A percentile compares a stretch with the other conserved stretches of the same genome.
Conservation (phyloP, 2,888 invertebrate species). For the Papilio demoleus region DNA sequence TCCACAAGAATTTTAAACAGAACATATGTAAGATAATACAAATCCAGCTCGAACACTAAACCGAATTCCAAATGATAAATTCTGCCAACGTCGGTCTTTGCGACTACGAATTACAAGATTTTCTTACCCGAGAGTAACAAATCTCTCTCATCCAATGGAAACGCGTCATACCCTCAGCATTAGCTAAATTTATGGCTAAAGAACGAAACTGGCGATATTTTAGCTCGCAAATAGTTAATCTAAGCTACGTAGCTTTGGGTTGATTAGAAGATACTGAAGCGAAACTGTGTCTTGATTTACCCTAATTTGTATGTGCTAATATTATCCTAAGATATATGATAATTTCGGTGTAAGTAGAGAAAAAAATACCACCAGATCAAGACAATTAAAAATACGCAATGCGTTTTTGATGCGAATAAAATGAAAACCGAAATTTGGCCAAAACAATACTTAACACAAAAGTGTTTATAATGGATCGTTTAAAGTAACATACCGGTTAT, state of each 20-base stretch:
- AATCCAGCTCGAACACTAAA: no score
- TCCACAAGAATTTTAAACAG: no score
- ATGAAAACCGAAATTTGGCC: no score
- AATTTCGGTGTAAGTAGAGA: no score
- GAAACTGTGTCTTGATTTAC: conserved; percentile 36
- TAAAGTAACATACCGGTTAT: no score
- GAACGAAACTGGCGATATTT: conserved; percentile 29
- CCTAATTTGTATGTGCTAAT: conserved; percentile 33
- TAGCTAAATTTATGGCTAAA: conserved; percentile 39
- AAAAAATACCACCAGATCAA: no score
- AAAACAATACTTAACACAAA: no score
- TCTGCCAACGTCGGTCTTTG: conserved; percentile 7
- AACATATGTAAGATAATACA: no score
- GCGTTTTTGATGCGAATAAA: no score
- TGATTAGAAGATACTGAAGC: conserved; percentile 37
- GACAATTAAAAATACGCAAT: no score
- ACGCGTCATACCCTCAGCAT: conserved; percentile 30
- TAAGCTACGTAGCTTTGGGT: conserved; percentile 34
- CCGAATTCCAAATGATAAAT: neutral
- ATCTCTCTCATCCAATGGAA: conserved; percentile 32
- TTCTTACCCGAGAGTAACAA: conserved; percentile 25
- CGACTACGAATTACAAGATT: conserved; percentile 17
- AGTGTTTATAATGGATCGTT: no score
- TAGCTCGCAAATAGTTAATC: conserved; percentile 39
- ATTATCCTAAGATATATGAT: conserved; percentile 6